These are phyloP conservation scores for Acromyrmex echinatior DNA, from an alignment of 1,140 invertebrate species.

Conservation along the genomic window DNA sequence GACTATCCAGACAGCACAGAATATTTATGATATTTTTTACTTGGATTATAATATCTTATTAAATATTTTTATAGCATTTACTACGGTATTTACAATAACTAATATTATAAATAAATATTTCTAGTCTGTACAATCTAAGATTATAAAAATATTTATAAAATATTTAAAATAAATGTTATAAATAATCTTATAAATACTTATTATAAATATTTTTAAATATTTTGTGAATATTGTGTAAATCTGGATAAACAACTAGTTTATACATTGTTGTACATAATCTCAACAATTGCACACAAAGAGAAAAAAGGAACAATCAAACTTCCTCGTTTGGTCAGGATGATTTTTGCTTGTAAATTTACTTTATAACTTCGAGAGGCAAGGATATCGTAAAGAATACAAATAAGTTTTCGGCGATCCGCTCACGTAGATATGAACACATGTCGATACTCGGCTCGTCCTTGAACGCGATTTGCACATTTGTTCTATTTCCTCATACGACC, in stretches of 20 bases:
- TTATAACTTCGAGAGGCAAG: background rate
- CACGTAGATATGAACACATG: constrained; percentile 45
- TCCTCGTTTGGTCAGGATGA: background rate
- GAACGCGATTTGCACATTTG: constrained; percentile 27
- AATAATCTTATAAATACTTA: too few species aligned
- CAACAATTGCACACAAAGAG: background rate
- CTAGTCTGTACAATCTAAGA: too few species aligned
- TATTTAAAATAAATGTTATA: too few species aligned
- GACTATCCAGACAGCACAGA: too few species aligned
- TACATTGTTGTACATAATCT: background rate
- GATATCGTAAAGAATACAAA: constrained; percentile 33
- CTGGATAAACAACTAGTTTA: background rate
- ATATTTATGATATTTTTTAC: too few species aligned
- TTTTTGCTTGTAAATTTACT: background rate
- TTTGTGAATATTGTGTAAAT: too few species aligned
- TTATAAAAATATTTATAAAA: too few species aligned
- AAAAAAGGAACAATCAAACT: background rate
- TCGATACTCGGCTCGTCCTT: constrained; percentile 54
- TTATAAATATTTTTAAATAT: too few species aligned
- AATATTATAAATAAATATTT: too few species aligned
- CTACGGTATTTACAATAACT: too few species aligned
- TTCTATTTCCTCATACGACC: constrained; percentile 48
- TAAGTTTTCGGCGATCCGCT: constrained; percentile 33
- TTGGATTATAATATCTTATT: too few species aligned
- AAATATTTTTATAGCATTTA: too few species aligned